Conservation (phyloP, 2,888 invertebrate genomes). For the Pristionchus mayeri region DNA sequence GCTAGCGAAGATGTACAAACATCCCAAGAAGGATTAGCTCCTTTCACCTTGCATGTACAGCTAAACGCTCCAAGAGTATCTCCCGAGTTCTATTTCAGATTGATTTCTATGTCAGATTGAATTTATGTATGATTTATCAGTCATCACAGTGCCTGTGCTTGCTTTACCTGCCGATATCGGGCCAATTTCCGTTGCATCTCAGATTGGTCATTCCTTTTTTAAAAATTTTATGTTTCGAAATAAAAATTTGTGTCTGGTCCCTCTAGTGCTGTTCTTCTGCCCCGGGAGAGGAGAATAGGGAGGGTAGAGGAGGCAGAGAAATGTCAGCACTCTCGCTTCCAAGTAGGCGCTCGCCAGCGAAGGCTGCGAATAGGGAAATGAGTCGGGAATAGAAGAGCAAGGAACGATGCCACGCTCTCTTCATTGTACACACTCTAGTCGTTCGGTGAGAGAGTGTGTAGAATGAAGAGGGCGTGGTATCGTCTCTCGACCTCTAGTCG, state of each 20-base stretch:
- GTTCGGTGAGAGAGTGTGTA: too few relatives aligned
- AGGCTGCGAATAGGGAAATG: too few relatives aligned
- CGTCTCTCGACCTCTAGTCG: too few relatives aligned
- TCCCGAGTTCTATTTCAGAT: neutral
- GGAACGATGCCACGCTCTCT: too few relatives aligned
- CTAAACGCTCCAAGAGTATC: constrained; percentile 25
- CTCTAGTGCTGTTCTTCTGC: too few relatives aligned
- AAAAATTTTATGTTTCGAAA: neutral
- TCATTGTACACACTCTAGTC: too few relatives aligned
- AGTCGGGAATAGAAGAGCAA: too few relatives aligned
- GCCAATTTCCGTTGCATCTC: constrained; percentile 18
- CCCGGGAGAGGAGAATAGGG: too few relatives aligned
- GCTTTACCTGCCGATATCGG: constrained; percentile 21
- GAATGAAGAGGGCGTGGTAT: too few relatives aligned
- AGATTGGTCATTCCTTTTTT: constrained; percentile 11
- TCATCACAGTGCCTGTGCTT: neutral
- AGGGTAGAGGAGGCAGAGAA: too few relatives aligned
- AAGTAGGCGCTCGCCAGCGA: too few relatives aligned
- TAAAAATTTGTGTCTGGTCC: neutral
- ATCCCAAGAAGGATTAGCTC: neutral
- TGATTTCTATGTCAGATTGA: neutral
- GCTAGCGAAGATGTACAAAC: neutral
- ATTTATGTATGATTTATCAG: neutral
- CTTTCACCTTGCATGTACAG: neutral
- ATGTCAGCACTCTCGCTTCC: too few relatives aligned